Base-by-base conservation (phyloP, 2,888 invertebrate species). In the Cartodere bifasciata region DNA sequence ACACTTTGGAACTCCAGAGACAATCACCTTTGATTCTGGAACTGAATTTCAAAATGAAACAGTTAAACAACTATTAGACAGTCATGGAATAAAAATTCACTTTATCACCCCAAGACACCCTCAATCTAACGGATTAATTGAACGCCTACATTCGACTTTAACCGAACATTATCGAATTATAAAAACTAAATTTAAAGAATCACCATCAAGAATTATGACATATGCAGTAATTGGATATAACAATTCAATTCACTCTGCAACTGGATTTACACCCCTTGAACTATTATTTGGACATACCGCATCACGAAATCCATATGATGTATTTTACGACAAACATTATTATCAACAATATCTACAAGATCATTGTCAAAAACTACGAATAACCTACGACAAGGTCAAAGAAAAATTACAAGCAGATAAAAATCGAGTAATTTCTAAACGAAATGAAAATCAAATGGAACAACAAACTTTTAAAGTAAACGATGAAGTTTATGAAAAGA, bases 41-140 rank as follows among this genome's bases (percentile, higher is more conserved):
- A n/a, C n/a, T n/a, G n/a, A n/a, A n/a, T n/a, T n/a, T n/a, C n/a
- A n/a, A n/a, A 16, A 14, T 21, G 13, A 25, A n/a, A 12, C 14
- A 4, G n/a, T 25, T 4, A 12, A 29, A 21, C 21, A 29, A 12
- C n/a, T 29, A 12, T 13, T 29, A 13, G 23, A 22, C n/a, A 29
- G 7, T 3, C 23, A 4, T 14, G 13, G 23, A 22, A 22, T 14
- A 13, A 29, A 29, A 13, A 21, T 29, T 14, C 13, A 29, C 16
- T 22, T 29, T 11, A 22, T 15, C 3, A 29, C 29, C 3, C 28
- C n/a, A 3, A 28, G n/a, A 4, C 28, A 28, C n/a, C 10, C 28
- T 2, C 20, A 28, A 4, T 17, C 28, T 13, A 14, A 28, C 11
- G 28, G 13, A 17, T 20, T 28, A n/a, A 28, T 28, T 11, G 12